Percentiles rank a stretch among this genome's conserved stretches.
These are phyloP conservation scores for Perca fluviatilis DNA, from an alignment of 2,113 vertebrate species.

Conservation along the genomic window DNA sequence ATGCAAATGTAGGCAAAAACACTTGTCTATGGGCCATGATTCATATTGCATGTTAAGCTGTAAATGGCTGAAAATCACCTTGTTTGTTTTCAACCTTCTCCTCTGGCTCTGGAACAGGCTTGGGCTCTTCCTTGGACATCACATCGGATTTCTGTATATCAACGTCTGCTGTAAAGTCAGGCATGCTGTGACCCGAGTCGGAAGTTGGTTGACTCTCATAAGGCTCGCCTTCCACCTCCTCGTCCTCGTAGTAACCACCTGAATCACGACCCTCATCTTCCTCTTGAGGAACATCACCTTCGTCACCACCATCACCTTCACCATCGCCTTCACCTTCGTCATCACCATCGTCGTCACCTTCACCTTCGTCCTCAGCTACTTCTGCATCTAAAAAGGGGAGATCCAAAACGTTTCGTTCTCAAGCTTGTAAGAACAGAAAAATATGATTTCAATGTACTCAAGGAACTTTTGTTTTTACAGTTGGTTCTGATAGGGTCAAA, in stretches of 20 bases:
- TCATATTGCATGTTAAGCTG: not conserved
- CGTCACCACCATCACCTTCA: not conserved
- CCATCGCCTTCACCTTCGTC: not conserved
- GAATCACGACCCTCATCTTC: constrained; percentile 76
- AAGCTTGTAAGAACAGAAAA: not conserved
- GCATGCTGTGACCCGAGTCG: constrained; percentile 47
- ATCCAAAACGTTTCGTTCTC: not conserved
- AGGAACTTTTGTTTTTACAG: not conserved
- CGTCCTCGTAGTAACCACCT: constrained; percentile 76
- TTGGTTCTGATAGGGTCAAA: not conserved
- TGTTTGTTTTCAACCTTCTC: constrained; percentile 28
- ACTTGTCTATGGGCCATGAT: not conserved
- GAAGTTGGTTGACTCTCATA: constrained; percentile 52
- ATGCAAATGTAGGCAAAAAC: not conserved
- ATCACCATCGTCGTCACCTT: not conserved
- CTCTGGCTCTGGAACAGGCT: constrained; percentile 2
- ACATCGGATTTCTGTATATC: constrained; percentile 64
- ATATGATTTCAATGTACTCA: not conserved
- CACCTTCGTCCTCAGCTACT: constrained; percentile 39
- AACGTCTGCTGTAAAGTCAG: constrained; percentile 70
- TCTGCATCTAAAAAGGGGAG: constrained; percentile 11
- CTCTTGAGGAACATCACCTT: constrained; percentile 44
- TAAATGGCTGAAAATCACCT: constrained; percentile 52
- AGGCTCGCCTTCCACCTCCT: constrained; percentile 59
- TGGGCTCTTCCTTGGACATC: constrained; percentile 24